Evolutionary conservation across 2,888 invertebrate species (phyloP), one percentile per base, ranked within the genome.

Genomic region (Ennomos fuscantarius): DNA sequence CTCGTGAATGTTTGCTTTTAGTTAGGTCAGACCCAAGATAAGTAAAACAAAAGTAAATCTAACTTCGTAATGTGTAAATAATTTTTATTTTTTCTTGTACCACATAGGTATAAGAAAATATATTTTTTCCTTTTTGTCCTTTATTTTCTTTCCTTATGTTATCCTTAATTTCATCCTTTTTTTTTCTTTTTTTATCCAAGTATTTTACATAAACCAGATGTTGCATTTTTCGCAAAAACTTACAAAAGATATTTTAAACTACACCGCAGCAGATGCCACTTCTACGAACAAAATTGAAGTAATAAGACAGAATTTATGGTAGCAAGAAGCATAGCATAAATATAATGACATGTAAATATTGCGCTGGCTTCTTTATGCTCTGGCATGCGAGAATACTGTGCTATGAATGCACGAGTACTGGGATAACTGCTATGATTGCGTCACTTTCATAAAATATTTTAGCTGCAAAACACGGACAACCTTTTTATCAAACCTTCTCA

Each of bases 261-360:
- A 11, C 35, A 39, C 9, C 39, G 39, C 57, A 50, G 36, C 32
- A 48, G 52, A 43, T 44, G 57, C 51, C 41, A 40, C 15, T 36
- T 46, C 34, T 2, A 10, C n/a, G 31, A 34, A 31, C 40, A 8
- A 58, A 52, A 49, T 36, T 52, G 58, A 53, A 15, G 48, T 49
- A 48, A 58, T 58, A 53, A 48, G 43, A 13, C 33, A 43, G 35
- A 33, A 43, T 48, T 48, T 57, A 43, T 46, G 32, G 15, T 44
- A 57, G 35, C 40, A 13, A 40, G 12, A 36, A 35, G 37, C 11
- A 41, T 36, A 36, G 34, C 52, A 52, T 45, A 48, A 58, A 58
- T 49, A 51, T 34, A 34, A 15, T 11, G 39, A 57, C 51, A 37
- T 10, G 37, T 34, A 44, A 43, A 48, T 52, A 57, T 51, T 57